Base-by-base conservation (phyloP, 2,888 invertebrate genomes). In the Ophioninae sp. region DNA sequence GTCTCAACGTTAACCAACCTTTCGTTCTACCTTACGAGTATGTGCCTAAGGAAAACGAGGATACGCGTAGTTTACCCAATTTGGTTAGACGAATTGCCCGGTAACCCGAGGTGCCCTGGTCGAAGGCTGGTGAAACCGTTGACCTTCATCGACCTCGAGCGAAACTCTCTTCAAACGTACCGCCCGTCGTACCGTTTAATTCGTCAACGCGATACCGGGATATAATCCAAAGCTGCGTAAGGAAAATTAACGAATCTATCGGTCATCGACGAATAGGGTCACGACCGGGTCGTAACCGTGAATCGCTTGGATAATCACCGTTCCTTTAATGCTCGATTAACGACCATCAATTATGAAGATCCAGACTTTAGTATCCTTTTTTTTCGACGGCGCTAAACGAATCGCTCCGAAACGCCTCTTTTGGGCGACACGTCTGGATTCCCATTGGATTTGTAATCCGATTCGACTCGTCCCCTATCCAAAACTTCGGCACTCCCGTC, bases 71-170 rank as follows among this genome's bases (percentile, higher is more conserved):
- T 81, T 41, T 3, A 44, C 23, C 37, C 10, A 57, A 57, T 37
- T 41, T 39, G 7, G n/a, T 20, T 10, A 30, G 50, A 67, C 75
- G 74, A 78, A 75, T 59, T 72, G 57, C n/a, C 39, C n/a, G 50
- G 30, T 68, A 76, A 50, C 37, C 50, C 65, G 41, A 67, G 65
- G 64, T 57, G 44, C 17, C 30, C 23, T 56, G n/a, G 73, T 50
- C n/a, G 76, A 80, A 79, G 83, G 84, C 79, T 79, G 83, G 85
- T 84, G 83, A 79, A 82, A 82, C 78, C 65, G 59, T 30, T 39
- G 39, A 37, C 41, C 65, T 80, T 85, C 84, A 86, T 82, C 81
- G 81, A 86, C 83, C 86, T 65, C 20, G 30, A 20, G 39, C 57
- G 68, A 41, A 68, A 30, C 59, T 74, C 72, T 81, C 72, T 85